Percentiles rank a stretch among this genome's conserved stretches.
phyloP scores from a whole-genome alignment of 2,888 invertebrate genomes.

The Drosophila putrida region DNA sequence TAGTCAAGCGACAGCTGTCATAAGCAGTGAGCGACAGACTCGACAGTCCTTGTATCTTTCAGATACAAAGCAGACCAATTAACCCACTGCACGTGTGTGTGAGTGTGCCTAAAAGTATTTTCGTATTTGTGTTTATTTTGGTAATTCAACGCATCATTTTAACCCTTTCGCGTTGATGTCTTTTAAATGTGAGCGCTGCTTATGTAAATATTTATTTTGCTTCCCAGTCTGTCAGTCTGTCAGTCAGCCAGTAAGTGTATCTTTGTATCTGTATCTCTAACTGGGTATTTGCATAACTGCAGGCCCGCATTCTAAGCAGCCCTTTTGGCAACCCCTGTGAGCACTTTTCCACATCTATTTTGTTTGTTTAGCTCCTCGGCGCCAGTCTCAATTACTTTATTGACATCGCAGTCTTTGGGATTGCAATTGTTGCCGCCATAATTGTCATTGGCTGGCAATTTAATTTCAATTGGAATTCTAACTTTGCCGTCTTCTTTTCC shows the following conservation, averaged over 20 bases:
- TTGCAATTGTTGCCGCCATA: constrained; percentile 37
- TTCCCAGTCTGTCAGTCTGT: constrained; percentile 16
- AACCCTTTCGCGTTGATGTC: constrained; percentile 70
- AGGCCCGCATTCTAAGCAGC: constrained; percentile 50
- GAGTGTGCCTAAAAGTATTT: constrained; percentile 64
- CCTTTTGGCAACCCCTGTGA: constrained; percentile 48
- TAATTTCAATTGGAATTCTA: constrained; percentile 45
- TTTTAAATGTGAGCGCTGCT: constrained; percentile 73
- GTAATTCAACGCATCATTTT: constrained; percentile 76
- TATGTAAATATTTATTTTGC: constrained; percentile 71
- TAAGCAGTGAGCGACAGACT: constrained; percentile 66
- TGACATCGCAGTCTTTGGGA: constrained; percentile 51
- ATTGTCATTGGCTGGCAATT: constrained; percentile 48
- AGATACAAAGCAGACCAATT: constrained; percentile 73
- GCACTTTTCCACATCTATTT: constrained; percentile 38
- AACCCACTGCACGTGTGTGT: constrained; percentile 43
- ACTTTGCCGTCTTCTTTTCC: constrained; percentile 17
- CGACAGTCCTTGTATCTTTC: constrained; percentile 53
- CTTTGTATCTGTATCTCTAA: constrained; percentile 31
- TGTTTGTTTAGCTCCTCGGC: constrained; percentile 63
- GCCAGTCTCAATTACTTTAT: constrained; percentile 80
- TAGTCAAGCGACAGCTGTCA: constrained; percentile 67
- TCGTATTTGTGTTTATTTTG: constrained; percentile 76
- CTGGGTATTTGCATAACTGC: constrained; percentile 64
- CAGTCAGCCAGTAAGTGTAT: constrained; percentile 20